Evolutionary conservation across 1,140 invertebrate species (phyloP).

Genomic region (Lepidurus packardi): DNA sequence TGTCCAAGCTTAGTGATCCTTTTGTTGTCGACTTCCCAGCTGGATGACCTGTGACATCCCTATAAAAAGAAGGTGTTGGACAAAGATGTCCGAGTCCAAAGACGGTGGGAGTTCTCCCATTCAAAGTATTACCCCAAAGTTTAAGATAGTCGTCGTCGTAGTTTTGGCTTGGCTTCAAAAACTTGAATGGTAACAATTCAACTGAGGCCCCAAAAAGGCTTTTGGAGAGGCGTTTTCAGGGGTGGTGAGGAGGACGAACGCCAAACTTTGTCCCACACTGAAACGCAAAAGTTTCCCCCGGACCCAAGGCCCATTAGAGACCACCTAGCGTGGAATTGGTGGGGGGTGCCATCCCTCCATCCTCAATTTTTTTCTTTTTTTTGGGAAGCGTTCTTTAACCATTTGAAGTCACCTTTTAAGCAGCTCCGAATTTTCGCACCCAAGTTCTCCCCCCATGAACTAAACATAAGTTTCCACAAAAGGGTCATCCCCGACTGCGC

Average conservation of each 20-base stretch:
- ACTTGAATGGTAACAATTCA: background rate
- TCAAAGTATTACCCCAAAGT: background rate
- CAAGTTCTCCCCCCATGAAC: too few relatives aligned
- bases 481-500: background rate
- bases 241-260: background rate
- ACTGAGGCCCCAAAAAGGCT: background rate
- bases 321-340: constrained; percentile 11
- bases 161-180: constrained; percentile 1
- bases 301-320: constrained; percentile 1
- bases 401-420: too few relatives aligned
- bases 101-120: background rate
- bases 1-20: background rate
- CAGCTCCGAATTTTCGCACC: too few relatives aligned
- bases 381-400: too few relatives aligned
- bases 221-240: background rate
- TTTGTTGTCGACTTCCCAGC: constrained; percentile 11
- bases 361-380: background rate
- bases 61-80: background rate
- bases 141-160: background rate
- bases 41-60: background rate
- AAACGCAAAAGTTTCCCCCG: background rate
- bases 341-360: background rate
- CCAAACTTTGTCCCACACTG: background rate
- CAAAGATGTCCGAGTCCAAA: background rate
- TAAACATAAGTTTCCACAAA: too few relatives aligned